These are phyloP conservation scores for Cheilosia vulpina DNA, from an alignment of 2,888 invertebrate genomes.

Conservation along the genomic window DNA sequence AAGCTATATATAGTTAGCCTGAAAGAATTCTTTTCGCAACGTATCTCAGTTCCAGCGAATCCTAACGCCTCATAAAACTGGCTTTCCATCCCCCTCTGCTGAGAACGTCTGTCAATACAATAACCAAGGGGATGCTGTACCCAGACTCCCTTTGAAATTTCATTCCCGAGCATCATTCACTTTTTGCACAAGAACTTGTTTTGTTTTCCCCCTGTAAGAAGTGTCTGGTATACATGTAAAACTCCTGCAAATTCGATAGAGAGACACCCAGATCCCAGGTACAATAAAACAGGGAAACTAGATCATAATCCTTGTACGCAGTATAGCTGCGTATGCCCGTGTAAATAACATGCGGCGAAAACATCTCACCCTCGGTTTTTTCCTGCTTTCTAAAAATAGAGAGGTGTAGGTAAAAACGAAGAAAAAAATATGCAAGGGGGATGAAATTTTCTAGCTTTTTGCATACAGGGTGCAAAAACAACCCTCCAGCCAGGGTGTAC, in stretches of 20 bases:
- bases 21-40: conserved; percentile 47
- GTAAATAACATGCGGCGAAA: conserved; percentile 55
- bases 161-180: conserved; percentile 33
- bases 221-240: conserved; percentile 9
- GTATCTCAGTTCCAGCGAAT: conserved; percentile 50
- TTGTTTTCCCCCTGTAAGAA: conserved; percentile 29
- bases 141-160: conserved; percentile 17
- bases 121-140: conserved; percentile 36
- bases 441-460: conserved; percentile 45
- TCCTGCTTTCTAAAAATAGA: conserved; percentile 1
- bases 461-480: conserved; percentile 61
- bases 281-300: conserved; percentile 32
- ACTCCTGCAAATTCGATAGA: conserved; percentile 38
- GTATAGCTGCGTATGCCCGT: neutral
- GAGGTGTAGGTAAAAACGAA: conserved; percentile 17
- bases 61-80: conserved; percentile 29
- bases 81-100: conserved; percentile 35
- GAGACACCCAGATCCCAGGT: conserved; percentile 16
- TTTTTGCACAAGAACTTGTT: conserved; percentile 55
- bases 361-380: conserved; percentile 57
- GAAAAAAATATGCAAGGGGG: conserved; percentile 58
- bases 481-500: conserved; percentile 23
- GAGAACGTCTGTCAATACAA: conserved; percentile 14
- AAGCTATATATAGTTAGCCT: neutral
- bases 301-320: conserved; percentile 52